Evolutionary conservation across 2,797 vertebrate species (phyloP).

Genomic region (Zenarchopterus dispar): DNA sequence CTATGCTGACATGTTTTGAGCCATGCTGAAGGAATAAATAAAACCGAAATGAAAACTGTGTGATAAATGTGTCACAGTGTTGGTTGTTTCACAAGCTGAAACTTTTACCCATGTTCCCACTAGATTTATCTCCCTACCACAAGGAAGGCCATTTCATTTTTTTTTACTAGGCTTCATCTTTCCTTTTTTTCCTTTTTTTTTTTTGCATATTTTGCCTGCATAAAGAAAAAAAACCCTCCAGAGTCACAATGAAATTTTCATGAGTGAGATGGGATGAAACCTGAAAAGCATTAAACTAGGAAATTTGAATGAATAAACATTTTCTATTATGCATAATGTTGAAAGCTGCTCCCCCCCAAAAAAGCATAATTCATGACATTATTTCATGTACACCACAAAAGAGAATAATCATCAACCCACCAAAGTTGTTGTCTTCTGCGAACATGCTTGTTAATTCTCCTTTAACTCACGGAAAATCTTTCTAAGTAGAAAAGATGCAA

Average conservation of each 20-base stretch:
- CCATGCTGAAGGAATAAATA: constrained; percentile 4
- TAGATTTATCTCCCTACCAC: constrained; percentile 18
- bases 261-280: constrained; percentile 41
- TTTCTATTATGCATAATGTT: constrained; percentile 11
- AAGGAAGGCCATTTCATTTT: constrained; percentile 10
- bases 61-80: constrained; percentile 6
- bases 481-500: neutral
- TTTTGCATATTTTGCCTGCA: constrained; percentile 45
- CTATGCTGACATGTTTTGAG: constrained; percentile 15
- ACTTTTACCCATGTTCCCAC: constrained; percentile 9
- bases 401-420: constrained; percentile 16
- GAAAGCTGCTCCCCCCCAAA: constrained; percentile 2
- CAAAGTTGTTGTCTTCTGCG: neutral
- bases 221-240: constrained; percentile 45
- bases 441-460: neutral
- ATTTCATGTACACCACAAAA: constrained; percentile 7
- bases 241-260: constrained; percentile 44
- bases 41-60: constrained; percentile 1
- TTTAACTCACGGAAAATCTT: neutral
- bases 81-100: constrained; percentile 6
- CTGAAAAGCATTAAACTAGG: constrained; percentile 46
- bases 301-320: constrained; percentile 46
- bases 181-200: constrained; percentile 8
- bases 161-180: constrained; percentile 15
- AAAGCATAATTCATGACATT: constrained; percentile 10